Percentiles rank a stretch among this genome's conserved stretches.
Evolutionary conservation across 2,888 invertebrate species (phyloP).

Genomic region (Dasysyrphus albostriatus): DNA sequence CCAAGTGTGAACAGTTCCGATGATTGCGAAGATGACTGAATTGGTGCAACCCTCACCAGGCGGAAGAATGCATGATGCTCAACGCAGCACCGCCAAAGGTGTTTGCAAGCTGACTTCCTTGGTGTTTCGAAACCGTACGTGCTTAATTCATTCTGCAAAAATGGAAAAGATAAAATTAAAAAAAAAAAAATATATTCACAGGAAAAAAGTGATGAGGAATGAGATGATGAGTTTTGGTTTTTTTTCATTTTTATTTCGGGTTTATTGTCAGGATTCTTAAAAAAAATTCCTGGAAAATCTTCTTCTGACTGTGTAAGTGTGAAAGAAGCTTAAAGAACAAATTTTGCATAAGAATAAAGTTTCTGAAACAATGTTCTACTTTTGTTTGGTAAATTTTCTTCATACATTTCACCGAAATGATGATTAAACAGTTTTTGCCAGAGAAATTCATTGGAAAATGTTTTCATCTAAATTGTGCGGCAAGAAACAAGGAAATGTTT

Average conservation of each 20-base stretch:
- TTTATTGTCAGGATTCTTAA: slow-evolving; percentile 48
- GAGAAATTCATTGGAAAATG: neutral
- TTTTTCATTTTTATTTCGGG: neutral
- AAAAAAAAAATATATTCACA: slow-evolving; percentile 47
- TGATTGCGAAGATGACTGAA: slow-evolving; percentile 84
- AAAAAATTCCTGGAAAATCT: slow-evolving; percentile 28
- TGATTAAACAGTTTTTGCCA: slow-evolving; percentile 2
- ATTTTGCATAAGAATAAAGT: neutral
- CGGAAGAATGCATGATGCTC: slow-evolving; percentile 98
- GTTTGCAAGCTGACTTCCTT: slow-evolving; percentile 95
- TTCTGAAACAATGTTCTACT: slow-evolving; percentile 23
- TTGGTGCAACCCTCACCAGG: slow-evolving; percentile 91
- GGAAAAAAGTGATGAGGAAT: slow-evolving; percentile 5
- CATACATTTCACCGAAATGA: neutral
- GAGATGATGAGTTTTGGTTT: slow-evolving; percentile 1
- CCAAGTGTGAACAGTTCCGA: slow-evolving; percentile 91
- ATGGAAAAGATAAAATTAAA: slow-evolving; percentile 56
- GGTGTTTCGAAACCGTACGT: slow-evolving; percentile 98
- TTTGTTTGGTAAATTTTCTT: neutral
- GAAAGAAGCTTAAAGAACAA: slow-evolving; percentile 21
- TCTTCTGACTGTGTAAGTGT: slow-evolving; percentile 2
- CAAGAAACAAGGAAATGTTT: no score
- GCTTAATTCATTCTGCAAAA: slow-evolving; percentile 92
- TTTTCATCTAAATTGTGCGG: neutral
- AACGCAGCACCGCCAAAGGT: slow-evolving; percentile 97